Percentiles rank a stretch among this genome's conserved stretches.
Evolutionary conservation across 1,140 invertebrate species (phyloP).

Genomic region (Camponotus vicinus): DNA sequence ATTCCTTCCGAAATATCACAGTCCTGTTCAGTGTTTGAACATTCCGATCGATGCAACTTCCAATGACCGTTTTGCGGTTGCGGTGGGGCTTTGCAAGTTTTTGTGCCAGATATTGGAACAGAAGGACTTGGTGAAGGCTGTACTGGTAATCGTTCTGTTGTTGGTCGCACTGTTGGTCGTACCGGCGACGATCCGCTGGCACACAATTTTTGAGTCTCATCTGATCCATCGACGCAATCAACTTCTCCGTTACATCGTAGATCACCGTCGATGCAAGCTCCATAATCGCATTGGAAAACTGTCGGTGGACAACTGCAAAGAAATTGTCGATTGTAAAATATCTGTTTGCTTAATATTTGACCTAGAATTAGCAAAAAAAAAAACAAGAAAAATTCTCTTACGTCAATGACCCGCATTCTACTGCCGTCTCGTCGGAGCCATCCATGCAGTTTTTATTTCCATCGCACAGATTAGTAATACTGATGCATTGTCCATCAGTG

Average conservation of each 20-base stretch:
- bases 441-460: conserved; percentile 87
- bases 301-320: conserved; percentile 81
- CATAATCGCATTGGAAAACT: conserved; percentile 88
- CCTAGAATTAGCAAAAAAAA: background rate
- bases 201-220: conserved; percentile 86
- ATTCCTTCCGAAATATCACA: conserved; percentile 66
- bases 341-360: background rate
- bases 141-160: background rate
- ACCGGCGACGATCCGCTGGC: background rate
- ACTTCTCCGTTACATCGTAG: conserved; percentile 87
- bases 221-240: conserved; percentile 90
- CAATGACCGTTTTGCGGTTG: conserved; percentile 80
- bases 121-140: background rate
- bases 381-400: conserved; percentile 56
- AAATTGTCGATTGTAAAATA: background rate
- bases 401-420: conserved; percentile 83
- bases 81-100: conserved; percentile 72
- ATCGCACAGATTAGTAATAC: conserved; percentile 83
- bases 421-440: conserved; percentile 87
- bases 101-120: background rate
- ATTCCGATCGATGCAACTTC: conserved; percentile 76
- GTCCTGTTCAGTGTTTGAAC: conserved; percentile 52
- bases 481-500: conserved; percentile 81
- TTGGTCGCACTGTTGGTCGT: background rate
- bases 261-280: conserved; percentile 87